These are phyloP conservation scores for Mormyrops boulengeri DNA, from an alignment of 2,797 vertebrate species.

Conservation along the genomic window DNA sequence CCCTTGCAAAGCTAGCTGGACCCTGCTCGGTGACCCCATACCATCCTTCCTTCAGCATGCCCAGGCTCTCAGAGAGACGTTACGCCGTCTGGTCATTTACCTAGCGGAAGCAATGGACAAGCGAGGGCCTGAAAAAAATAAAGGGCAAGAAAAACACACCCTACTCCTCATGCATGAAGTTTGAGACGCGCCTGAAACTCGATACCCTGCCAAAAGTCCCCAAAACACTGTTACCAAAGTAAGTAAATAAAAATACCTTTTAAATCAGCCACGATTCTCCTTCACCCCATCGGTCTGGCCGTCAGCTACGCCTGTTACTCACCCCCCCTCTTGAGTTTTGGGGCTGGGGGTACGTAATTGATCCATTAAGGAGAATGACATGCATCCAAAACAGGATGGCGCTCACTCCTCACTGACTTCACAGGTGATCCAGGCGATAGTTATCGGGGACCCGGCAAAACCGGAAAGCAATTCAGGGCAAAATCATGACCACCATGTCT, in stretches of 20 bases:
- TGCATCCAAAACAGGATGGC: not conserved
- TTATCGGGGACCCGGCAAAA: not conserved
- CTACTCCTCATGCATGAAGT: not conserved
- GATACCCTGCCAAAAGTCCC: not conserved
- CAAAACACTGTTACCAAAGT: not conserved
- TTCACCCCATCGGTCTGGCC: not conserved
- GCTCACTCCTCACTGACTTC: not conserved
- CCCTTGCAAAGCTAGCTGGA: not conserved
- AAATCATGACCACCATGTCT: not conserved
- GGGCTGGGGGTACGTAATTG: not conserved
- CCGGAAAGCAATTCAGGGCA: not conserved
- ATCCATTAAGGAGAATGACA: conserved; percentile 7
- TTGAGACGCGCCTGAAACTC: not conserved
- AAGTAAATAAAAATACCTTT: conserved; percentile 1
- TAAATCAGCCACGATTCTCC: not conserved
- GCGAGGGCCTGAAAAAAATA: not conserved
- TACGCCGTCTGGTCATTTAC: not conserved
- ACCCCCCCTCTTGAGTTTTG: not conserved
- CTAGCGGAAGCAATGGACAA: not conserved
- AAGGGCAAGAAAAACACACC: not conserved
- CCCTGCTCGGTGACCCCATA: conserved; percentile 33
- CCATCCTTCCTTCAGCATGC: conserved; percentile 24
- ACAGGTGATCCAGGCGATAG: not conserved
- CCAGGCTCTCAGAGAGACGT: conserved; percentile 23
- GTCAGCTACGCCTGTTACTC: not conserved